Conservation (phyloP, 2,888 invertebrate species). For the Ichneumoninae sp. region DNA sequence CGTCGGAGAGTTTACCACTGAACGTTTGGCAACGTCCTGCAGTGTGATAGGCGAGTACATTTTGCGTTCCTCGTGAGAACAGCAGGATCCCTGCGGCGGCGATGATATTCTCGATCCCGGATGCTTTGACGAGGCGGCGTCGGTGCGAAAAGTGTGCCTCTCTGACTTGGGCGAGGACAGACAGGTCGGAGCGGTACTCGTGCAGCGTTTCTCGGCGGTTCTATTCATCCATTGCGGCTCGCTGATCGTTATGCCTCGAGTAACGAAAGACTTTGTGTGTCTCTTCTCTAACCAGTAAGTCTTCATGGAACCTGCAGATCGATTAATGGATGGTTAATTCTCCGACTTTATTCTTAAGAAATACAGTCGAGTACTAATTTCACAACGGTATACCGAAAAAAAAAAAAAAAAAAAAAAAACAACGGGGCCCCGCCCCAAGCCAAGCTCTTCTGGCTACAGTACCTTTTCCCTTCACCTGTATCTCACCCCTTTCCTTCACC, state of each 20-base stretch:
- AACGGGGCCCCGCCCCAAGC: no score
- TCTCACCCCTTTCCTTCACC: slow-evolving; percentile 92
- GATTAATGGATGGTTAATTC: neutral
- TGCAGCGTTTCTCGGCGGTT: slow-evolving; percentile 82
- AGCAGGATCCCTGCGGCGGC: slow-evolving; percentile 68
- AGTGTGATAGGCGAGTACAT: slow-evolving; percentile 94
- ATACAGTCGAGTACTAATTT: no score
- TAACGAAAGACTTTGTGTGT: slow-evolving; percentile 87
- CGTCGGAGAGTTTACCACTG: slow-evolving; percentile 91
- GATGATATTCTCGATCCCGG: slow-evolving; percentile 61
- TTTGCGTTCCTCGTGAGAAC: slow-evolving; percentile 87
- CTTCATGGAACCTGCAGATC: slow-evolving; percentile 90
- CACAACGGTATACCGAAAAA: no score
- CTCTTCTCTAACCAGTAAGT: slow-evolving; percentile 94
- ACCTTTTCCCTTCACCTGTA: slow-evolving; percentile 96
- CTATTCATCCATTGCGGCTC: slow-evolving; percentile 81
- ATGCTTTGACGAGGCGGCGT: slow-evolving; percentile 54
- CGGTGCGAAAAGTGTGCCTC: slow-evolving; percentile 46
- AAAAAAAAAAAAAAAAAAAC: no score
- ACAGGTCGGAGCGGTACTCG: slow-evolving; percentile 42
- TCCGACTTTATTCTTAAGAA: no score
- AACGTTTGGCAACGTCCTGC: slow-evolving; percentile 92
- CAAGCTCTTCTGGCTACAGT: slow-evolving; percentile 65
- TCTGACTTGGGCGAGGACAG: slow-evolving; percentile 56
- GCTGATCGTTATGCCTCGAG: slow-evolving; percentile 79